These are phyloP conservation scores for Brassicogethes aeneus DNA, from an alignment of 2,888 invertebrate genomes.

Conservation along the genomic window DNA sequence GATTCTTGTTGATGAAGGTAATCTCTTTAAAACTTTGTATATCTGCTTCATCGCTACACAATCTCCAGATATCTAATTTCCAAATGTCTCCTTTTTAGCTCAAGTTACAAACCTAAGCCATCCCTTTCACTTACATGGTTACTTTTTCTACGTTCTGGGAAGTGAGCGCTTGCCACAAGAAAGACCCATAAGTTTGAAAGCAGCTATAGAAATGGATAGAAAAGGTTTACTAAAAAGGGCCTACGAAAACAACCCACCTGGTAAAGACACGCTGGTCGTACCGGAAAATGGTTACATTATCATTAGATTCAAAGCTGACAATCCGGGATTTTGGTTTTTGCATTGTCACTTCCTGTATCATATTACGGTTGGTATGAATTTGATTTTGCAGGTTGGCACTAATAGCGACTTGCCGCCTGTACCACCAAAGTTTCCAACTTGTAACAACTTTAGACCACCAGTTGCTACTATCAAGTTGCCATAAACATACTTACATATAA, in stretches of 20 bases:
- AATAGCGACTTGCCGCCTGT: conserved; percentile 68
- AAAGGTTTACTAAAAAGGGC: conserved; percentile 67
- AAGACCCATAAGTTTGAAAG: conserved; percentile 69
- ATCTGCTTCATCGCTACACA: too few species aligned
- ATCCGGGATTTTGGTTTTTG: conserved; percentile 84
- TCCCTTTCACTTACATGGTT: conserved; percentile 82
- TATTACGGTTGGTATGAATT: conserved; percentile 78
- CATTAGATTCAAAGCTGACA: conserved; percentile 73
- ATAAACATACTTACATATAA: too few species aligned
- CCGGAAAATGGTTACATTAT: conserved; percentile 86
- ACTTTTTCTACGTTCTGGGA: conserved; percentile 71
- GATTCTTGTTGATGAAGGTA: conserved; percentile 78
- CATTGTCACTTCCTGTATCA: too few species aligned
- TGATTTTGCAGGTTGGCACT: conserved; percentile 74
- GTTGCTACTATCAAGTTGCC: too few species aligned
- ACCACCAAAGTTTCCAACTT: conserved; percentile 70
- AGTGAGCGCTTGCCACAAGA: conserved; percentile 77
- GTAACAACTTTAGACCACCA: too few species aligned
- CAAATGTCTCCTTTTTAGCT: too few species aligned
- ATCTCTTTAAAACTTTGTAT: too few species aligned
- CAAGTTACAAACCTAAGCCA: too few species aligned
- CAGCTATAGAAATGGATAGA: conserved; percentile 71
- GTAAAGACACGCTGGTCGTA: conserved; percentile 82
- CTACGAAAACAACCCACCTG: conserved; percentile 70
- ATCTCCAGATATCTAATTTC: too few species aligned